Evolutionary conservation across 2,888 invertebrate genomes (phyloP).

Genomic region (Oegoconia quadripuncta): DNA sequence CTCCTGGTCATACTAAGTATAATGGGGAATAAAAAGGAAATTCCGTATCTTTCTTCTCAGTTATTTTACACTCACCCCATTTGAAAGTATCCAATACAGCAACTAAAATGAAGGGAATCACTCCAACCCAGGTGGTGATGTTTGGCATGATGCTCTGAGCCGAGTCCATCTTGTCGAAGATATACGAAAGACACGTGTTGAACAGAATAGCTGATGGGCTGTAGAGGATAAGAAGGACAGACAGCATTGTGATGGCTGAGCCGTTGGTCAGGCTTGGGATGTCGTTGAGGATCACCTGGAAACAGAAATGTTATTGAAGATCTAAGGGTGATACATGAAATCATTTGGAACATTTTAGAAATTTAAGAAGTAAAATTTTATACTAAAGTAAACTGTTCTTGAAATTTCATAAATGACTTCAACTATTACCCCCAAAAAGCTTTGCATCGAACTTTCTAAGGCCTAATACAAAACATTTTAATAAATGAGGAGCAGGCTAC

Average conservation of each 20-base stretch:
- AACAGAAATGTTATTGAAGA: constrained; percentile 3
- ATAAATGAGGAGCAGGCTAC: no score
- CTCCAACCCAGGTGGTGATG: constrained; percentile 85
- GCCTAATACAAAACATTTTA: no score
- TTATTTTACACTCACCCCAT: constrained; percentile 82
- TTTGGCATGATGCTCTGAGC: constrained; percentile 89
- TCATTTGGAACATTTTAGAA: not conserved
- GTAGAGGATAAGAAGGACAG: constrained; percentile 83
- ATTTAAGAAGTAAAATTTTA: not conserved
- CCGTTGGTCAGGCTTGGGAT: constrained; percentile 84
- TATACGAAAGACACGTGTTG: constrained; percentile 87
- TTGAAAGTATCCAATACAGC: constrained; percentile 85
- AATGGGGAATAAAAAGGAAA: no score
- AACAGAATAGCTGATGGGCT: constrained; percentile 87
- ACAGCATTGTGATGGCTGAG: constrained; percentile 83
- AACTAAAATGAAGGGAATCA: constrained; percentile 86
- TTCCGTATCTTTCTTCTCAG: no score
- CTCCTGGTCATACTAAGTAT: no score
- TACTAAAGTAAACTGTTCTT: not conserved
- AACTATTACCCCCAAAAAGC: no score
- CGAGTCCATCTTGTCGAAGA: constrained; percentile 90
- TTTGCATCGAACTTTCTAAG: no score
- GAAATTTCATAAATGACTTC: no score
- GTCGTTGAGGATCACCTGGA: constrained; percentile 82
- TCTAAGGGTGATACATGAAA: not conserved